Percentiles rank a stretch among this genome's conserved stretches.
Conservation (phyloP, 2,888 invertebrate genomes). For the Rutpela maculata region DNA sequence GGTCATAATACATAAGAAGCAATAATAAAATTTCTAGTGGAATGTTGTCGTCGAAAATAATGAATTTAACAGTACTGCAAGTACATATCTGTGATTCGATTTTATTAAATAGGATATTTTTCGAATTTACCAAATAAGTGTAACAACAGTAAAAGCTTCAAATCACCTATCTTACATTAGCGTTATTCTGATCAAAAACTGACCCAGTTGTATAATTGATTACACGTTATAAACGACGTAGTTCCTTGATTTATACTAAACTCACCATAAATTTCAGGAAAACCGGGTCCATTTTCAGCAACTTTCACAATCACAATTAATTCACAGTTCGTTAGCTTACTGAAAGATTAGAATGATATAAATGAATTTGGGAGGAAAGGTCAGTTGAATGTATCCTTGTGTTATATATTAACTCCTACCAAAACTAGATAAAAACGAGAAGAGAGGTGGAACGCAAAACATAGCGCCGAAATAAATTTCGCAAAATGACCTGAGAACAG, state of each 20-base stretch:
- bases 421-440: constrained; percentile 47
- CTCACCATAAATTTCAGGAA: constrained; percentile 36
- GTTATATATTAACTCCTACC: constrained; percentile 57
- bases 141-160: too few species aligned
- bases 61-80: too few species aligned
- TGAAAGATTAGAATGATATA: constrained; percentile 48
- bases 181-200: neutral
- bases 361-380: constrained; percentile 51
- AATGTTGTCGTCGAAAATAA: too few species aligned
- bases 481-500: constrained; percentile 20
- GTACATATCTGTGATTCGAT: too few species aligned
- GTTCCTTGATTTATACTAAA: constrained; percentile 17
- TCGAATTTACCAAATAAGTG: too few species aligned
- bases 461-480: constrained; percentile 24
- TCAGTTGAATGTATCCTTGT: constrained; percentile 49
- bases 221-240: neutral
- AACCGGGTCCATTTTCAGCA: constrained; percentile 34
- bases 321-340: constrained; percentile 33
- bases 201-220: neutral
- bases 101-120: too few species aligned
- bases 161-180: too few species aligned
- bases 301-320: constrained; percentile 36
- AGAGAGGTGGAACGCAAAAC: constrained; percentile 53
- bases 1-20: too few species aligned
- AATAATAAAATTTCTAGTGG: too few species aligned